Percentiles rank a stretch among this genome's conserved stretches.
phyloP scores from a whole-genome alignment of 1,140 invertebrate genomes.

The Drosophila nigrodunni region DNA sequence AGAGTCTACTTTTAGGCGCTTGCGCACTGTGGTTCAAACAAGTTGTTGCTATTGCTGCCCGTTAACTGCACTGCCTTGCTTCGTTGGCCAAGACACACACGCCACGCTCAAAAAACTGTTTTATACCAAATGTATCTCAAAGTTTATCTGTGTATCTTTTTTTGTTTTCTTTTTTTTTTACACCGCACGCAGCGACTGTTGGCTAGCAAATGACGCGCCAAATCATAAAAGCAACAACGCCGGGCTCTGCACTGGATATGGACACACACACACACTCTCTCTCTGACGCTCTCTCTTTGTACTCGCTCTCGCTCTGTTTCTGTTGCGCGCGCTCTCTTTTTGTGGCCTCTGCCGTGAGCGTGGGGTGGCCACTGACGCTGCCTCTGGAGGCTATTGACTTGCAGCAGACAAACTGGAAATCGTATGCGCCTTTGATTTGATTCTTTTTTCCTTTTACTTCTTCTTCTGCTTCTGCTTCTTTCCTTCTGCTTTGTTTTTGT shows the following conservation, averaged over 20 bases:
- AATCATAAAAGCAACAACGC: constrained; percentile 67
- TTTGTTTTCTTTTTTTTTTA: constrained; percentile 32
- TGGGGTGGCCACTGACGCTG: constrained; percentile 48
- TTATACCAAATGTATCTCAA: constrained; percentile 3
- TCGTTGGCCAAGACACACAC: constrained; percentile 20
- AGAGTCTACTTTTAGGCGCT: constrained; percentile 67
- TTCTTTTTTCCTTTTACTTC: constrained; percentile 4
- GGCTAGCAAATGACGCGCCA: constrained; percentile 75
- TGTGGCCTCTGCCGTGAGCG: constrained; percentile 37
- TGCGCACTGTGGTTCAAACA: constrained; percentile 63
- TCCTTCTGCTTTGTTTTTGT: constrained; percentile 18
- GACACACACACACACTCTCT: constrained; percentile 20
- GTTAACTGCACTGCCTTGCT: constrained; percentile 31
- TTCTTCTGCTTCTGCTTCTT: constrained; percentile 9
- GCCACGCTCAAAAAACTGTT: not conserved
- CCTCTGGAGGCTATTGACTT: constrained; percentile 70
- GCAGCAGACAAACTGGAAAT: constrained; percentile 68
- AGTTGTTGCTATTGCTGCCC: constrained; percentile 57
- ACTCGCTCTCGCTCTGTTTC: constrained; percentile 40
- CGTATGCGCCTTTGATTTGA: constrained; percentile 51
- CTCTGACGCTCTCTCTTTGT: constrained; percentile 17
- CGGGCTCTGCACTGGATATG: constrained; percentile 67
- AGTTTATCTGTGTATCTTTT: constrained; percentile 11
- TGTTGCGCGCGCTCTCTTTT: constrained; percentile 13
- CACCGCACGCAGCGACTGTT: constrained; percentile 72